Evolutionary conservation across 2,888 invertebrate genomes (phyloP).

Genomic region (Calephelis perditalis): DNA sequence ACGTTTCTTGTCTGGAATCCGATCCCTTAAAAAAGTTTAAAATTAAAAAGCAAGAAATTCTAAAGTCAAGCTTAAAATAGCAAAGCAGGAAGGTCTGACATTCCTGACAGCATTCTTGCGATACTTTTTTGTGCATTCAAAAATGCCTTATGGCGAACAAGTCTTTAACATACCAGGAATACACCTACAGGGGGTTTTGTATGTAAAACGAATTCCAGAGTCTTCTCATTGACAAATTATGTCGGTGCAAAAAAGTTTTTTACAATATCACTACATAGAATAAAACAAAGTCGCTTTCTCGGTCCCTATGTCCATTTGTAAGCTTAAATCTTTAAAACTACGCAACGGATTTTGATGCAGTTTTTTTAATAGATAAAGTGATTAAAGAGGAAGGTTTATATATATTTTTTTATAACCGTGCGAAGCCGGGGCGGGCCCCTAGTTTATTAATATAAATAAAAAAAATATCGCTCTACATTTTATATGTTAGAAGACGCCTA

Average conservation of each 20-base stretch:
- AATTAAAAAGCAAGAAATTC: background rate
- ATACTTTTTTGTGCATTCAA: background rate
- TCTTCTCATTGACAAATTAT: constrained; percentile 4
- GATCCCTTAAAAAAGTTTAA: background rate
- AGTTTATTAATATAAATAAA: too few relatives aligned
- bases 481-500: too few relatives aligned
- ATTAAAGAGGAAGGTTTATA: too few relatives aligned
- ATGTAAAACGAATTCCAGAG: background rate
- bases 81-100: constrained; percentile 1
- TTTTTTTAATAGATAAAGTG: too few relatives aligned
- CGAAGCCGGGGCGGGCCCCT: too few relatives aligned
- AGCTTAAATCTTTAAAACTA: too few relatives aligned
- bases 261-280: too few relatives aligned
- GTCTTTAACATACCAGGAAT: background rate
- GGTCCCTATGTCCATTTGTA: too few relatives aligned
- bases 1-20: background rate
- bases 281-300: too few relatives aligned
- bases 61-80: background rate
- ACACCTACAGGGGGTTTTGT: background rate
- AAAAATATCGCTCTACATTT: too few relatives aligned
- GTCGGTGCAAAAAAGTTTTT: background rate
- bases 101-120: constrained; percentile 2
- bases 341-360: too few relatives aligned
- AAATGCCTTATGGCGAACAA: background rate
- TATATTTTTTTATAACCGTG: too few relatives aligned